Percentiles rank a stretch among this genome's conserved stretches.
Evolutionary conservation across 1,140 invertebrate species (phyloP).

Genomic region (Oreohelix idahoensis): DNA sequence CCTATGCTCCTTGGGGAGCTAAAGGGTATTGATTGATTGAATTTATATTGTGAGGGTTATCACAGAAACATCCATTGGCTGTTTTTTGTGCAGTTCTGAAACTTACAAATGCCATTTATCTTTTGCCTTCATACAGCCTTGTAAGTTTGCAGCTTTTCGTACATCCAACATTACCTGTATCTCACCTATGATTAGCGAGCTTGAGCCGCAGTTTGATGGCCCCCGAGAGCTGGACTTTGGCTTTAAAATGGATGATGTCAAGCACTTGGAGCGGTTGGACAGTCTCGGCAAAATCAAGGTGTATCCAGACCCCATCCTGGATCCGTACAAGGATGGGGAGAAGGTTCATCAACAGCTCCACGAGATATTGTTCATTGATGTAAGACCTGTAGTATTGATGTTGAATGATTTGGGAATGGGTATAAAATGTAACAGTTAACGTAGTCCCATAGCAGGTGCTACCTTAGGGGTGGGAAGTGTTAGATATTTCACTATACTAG

Average conservation of each 20-base stretch:
- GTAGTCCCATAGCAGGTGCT: no score
- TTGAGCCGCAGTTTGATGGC: background rate
- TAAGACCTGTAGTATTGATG: conserved; percentile 65
- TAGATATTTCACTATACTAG: no score
- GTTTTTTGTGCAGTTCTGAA: no score
- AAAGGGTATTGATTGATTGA: no score
- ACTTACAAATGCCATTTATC: background rate
- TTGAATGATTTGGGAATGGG: no score
- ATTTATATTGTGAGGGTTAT: no score
- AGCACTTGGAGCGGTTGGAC: conserved; percentile 85
- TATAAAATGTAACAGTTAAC: no score
- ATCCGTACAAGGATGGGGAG: conserved; percentile 84
- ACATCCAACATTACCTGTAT: conserved; percentile 86
- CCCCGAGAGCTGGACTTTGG: conserved; percentile 89
- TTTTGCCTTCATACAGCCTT: background rate
- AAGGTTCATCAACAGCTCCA: conserved; percentile 71
- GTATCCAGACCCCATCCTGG: conserved; percentile 93
- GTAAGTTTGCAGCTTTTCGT: background rate
- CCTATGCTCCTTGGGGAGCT: no score
- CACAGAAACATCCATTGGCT: no score
- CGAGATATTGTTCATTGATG: conserved; percentile 95
- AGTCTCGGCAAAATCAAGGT: conserved; percentile 80
- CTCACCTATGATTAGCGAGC: conserved; percentile 80
- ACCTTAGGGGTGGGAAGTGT: no score
- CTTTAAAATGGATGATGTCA: conserved; percentile 95